phyloP scores from a whole-genome alignment of 1,140 invertebrate species.

The Aleiodes sp. region DNA sequence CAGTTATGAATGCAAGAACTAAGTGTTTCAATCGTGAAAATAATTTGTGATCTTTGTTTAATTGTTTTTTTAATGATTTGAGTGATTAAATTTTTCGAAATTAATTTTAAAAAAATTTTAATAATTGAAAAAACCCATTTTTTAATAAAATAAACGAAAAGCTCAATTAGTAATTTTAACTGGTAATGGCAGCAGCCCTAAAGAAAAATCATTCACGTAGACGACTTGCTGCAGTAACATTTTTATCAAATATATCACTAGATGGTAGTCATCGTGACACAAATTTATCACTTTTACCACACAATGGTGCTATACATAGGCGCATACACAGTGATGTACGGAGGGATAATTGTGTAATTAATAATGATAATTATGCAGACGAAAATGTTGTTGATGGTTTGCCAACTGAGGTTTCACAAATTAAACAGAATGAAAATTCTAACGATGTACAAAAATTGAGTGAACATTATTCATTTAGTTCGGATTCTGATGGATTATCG shows the following conservation, averaged over 20 bases:
- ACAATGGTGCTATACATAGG: constrained; percentile 58
- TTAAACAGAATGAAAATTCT: constrained; percentile 18
- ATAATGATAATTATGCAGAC: constrained; percentile 42
- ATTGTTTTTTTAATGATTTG: constrained; percentile 1
- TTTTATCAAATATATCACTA: constrained; percentile 93
- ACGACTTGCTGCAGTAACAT: constrained; percentile 87
- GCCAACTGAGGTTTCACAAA: constrained; percentile 33
- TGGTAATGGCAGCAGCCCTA: constrained; percentile 68
- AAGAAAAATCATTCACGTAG: constrained; percentile 73
- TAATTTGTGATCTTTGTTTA: constrained; percentile 43
- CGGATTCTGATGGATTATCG: constrained; percentile 74
- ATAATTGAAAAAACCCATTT: too few relatives aligned
- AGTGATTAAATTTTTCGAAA: neutral
- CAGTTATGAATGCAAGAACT: constrained; percentile 39
- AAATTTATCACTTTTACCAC: constrained; percentile 71
- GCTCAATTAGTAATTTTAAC: constrained; percentile 17
- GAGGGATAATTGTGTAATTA: constrained; percentile 17
- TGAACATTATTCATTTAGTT: constrained; percentile 71
- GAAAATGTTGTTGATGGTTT: constrained; percentile 40
- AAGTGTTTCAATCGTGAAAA: constrained; percentile 38
- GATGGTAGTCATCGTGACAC: constrained; percentile 91
- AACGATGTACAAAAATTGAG: constrained; percentile 40
- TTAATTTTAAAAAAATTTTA: neutral
- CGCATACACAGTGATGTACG: constrained; percentile 49
- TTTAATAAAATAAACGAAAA: neutral